Conservation (phyloP, 2,113 vertebrate genomes). For the Odocoileus hemionus region DNA sequence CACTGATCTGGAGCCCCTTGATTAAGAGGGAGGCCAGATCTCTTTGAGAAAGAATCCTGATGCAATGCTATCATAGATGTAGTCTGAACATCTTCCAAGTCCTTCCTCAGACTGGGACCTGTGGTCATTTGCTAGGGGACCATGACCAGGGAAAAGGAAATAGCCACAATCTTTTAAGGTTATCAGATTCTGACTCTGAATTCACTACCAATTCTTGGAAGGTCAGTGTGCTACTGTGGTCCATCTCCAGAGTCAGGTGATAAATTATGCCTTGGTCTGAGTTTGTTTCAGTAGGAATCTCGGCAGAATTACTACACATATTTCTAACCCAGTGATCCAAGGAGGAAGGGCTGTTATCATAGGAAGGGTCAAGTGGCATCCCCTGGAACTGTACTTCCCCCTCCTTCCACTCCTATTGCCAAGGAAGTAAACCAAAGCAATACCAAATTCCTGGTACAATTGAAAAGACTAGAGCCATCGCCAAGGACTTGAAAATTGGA, state of each 20-base stretch:
- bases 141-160: not conserved
- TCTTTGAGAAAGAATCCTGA: not conserved
- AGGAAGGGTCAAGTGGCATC: not conserved
- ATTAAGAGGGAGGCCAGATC: not conserved
- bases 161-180: not conserved
- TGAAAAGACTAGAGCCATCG: not conserved
- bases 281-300: not conserved
- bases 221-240: not conserved
- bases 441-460: not conserved
- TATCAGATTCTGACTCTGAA: not conserved
- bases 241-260: not conserved
- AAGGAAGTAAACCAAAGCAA: slow-evolving; percentile 10
- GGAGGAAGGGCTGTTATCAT: not conserved
- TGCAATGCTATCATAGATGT: not conserved
- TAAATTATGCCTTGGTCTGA: not conserved
- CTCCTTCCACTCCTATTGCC: not conserved
- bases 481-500: not conserved
- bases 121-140: not conserved
- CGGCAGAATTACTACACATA: not conserved
- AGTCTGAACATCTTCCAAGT: not conserved
- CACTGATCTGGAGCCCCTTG: not conserved
- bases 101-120: not conserved
- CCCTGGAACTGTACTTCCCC: not conserved
- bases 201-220: slow-evolving; percentile 15
- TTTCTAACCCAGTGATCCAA: slow-evolving; percentile 3